Evolutionary conservation across 2,113 vertebrate species (phyloP), one percentile per base, ranked within the genome.

Genomic region (Phalacrocorax pelagicus): DNA sequence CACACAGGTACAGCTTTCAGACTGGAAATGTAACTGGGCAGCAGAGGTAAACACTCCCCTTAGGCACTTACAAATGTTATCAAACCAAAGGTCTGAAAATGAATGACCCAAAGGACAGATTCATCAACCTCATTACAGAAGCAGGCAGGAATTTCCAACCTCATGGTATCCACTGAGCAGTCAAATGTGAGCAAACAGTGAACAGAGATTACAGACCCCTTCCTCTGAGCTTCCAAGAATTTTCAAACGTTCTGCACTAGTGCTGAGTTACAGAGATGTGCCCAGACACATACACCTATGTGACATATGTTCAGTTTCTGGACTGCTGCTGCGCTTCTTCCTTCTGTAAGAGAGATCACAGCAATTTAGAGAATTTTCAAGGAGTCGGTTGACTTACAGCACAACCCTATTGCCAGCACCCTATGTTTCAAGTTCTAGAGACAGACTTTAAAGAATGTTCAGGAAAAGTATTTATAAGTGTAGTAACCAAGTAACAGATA

Each of bases 261-360:
- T 0, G 27, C 16, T 2, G 32, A 83, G 58, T 61, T 75, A 51
- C 0, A 12, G 2, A 54, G 77, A 70, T 1, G 0, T 62, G 65
- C 32, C 57, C 69, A 55, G n/a, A 52, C 14, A 44, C 51, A 27
- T 2, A 52, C 0, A 67, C 24, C n/a, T 49, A 30, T 66, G 30
- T 46, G n/a, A 79, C 40, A 61, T 11, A 49, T 6, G 29, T 57
- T 75, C 54, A 3, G 5, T n/a, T 88, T 36, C 62, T 46, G n/a
- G 34, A 82, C 22, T 92, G 46, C 78, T 86, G 72, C 58, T 92
- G 63, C 52, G 75, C 23, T 22, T 89, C 40, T n/a, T 62, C 55
- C 36, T 65, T 58, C 63, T 73, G 1, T 42, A 71, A 70, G 34
- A 52, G 32, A 62, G 18, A 65, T 61, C 58, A 61, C 0, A 58